Base-by-base conservation (phyloP, 2,113 vertebrate species). In the Archilochus colubris region DNA sequence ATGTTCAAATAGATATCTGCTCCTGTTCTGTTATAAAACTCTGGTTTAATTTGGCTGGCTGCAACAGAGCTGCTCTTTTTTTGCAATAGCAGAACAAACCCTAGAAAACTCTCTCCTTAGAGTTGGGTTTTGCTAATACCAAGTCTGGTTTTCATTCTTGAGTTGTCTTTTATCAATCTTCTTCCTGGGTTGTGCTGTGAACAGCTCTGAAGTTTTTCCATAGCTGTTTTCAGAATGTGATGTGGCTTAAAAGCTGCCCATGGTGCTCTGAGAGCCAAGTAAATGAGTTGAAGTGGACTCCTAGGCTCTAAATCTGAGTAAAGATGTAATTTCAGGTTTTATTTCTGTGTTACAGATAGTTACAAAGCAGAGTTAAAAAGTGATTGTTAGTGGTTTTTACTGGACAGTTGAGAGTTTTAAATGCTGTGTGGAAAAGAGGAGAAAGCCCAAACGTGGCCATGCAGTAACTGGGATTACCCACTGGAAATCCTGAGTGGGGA, bases 391-490 rank as follows among this genome's bases (percentile, higher is more conserved):
- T 27, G 4, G 44, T 78, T 78, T 55, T 38, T 72, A 81, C 67
- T 67, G 78, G 89, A 48, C 25, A 48, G 28, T 78, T 23, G 28
- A 59, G 38, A 55, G 25, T 57, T 89, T 85, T 69, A 75, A 59
- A 48, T 30, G 9, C 12, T 79, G 3, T 31, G 27, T 58, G 55
- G 61, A 89, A 33, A 64, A 40, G 16, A 10, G 18, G 19, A 8
- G 67, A 77, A 79, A 63, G 59, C 50, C 50, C 18, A 18, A 59
- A 73, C 6, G 7, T 79, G 28, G 3, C 68, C 21, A 14, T 64
- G 28, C 15, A 82, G 28, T 61, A 85, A 11, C 14, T 76, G 33
- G 46, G 24, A 38, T n/a, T n/a, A 25, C 0, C 0, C 30, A 83
- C 59, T 4, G 54, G 21, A 24, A 57, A 21, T 57, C 15, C 19